Conservation (phyloP, 2,888 invertebrate species). For the Calephelis perditalis region DNA sequence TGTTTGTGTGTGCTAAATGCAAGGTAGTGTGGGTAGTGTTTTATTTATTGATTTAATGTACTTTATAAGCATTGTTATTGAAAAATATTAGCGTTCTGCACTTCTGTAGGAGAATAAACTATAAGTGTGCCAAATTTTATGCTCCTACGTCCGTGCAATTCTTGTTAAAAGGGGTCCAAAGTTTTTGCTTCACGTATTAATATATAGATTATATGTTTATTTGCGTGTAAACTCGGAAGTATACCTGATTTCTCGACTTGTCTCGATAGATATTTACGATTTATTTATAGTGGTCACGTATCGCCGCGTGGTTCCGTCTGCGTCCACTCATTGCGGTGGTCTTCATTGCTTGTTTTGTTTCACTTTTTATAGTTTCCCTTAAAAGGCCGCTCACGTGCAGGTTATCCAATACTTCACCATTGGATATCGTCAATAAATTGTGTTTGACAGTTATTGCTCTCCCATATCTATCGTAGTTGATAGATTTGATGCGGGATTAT, state of each 20-base stretch:
- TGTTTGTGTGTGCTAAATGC: no score
- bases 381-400: slow-evolving; percentile 54
- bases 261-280: neutral
- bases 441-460: slow-evolving; percentile 2
- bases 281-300: slow-evolving; percentile 53
- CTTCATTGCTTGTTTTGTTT: slow-evolving; percentile 59
- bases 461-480: neutral
- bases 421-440: slow-evolving; percentile 1
- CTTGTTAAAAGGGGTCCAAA: no score
- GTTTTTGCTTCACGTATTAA: no score
- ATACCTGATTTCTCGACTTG: neutral
- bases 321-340: slow-evolving; percentile 62
- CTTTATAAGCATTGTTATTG: no score
- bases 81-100: no score
- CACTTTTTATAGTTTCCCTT: slow-evolving; percentile 58
- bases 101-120: no score
- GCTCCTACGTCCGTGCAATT: no score
- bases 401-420: slow-evolving; percentile 35
- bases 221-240: no score
- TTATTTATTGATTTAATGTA: no score
- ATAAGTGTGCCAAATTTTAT: no score
- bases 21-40: no score
- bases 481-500: slow-evolving; percentile 3
- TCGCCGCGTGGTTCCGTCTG: slow-evolving; percentile 58
- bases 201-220: no score